Evolutionary conservation across 2,113 vertebrate genomes (phyloP).

Genomic region (Vulpes vulpes): DNA sequence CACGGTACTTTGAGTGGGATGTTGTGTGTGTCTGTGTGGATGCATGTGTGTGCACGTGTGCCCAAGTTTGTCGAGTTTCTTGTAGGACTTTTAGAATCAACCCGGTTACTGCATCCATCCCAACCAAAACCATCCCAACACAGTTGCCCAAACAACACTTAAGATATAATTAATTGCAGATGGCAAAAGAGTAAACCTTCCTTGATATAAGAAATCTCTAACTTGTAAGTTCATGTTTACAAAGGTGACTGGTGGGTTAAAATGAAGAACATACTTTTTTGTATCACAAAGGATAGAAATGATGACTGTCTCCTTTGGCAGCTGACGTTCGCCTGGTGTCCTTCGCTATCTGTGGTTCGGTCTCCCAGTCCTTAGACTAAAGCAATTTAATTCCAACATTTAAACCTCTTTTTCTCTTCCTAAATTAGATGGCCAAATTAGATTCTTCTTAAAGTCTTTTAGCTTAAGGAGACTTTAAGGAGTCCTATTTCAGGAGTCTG

Average conservation of each 20-base stretch:
- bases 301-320: not conserved
- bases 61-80: not conserved
- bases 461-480: not conserved
- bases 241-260: not conserved
- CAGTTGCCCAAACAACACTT: not conserved
- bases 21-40: not conserved
- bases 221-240: not conserved
- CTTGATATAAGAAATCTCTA: not conserved
- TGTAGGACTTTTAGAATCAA: not conserved
- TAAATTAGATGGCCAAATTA: constrained; percentile 1
- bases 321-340: not conserved
- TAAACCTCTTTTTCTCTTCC: not conserved
- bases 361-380: not conserved
- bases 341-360: not conserved
- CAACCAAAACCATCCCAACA: not conserved
- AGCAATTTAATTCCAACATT: not conserved
- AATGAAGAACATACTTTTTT: not conserved
- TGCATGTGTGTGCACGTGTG: not conserved
- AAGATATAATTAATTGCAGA: not conserved
- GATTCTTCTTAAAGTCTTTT: not conserved
- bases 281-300: not conserved
- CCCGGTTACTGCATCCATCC: not conserved
- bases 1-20: not conserved
- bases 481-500: not conserved
- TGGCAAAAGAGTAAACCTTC: not conserved